Evolutionary conservation across 2,113 vertebrate species (phyloP), one percentile per base, ranked within the genome.

Genomic region (Acrocephalus kingi): DNA sequence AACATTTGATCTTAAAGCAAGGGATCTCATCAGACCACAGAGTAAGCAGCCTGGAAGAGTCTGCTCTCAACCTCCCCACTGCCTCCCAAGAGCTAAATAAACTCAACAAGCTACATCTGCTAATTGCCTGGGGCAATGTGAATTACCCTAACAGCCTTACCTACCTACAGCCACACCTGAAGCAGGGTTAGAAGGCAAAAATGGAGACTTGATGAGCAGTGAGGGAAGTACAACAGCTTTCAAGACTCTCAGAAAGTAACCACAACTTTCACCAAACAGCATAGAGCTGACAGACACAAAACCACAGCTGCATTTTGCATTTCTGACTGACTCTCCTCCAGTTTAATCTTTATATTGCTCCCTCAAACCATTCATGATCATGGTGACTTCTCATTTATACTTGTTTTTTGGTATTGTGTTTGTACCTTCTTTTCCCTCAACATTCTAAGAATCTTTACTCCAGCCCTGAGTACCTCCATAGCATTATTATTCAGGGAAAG

Each of bases 111-210:
- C 55, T 87, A 39, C 45, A 91, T 73, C 81, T 91, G 64, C 88
- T 94, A 85, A 93, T 73, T 85, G 94, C 82, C 21, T 8, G 66
- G 33, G 15, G 84, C 54, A 69, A 8, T 7, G 61, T 63, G 87
- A 93, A 92, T 80, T 84, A 87, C 76, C 63, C 82, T 13, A 9
- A 15, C 25, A 94, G 75, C 37, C 67, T 56, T 22, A 59, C 62
- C 80, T 73, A 59, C 78, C 83, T 67, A 41, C 49, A 95, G 87
- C 46, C 87, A 73, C 82, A 93, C 89, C 91, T 91, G 80, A 48
- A 83, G 73, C 8, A 4, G 46, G 8, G 16, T 45, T 35, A 72
- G 52, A 75, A 84, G 39, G 63, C 71, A 90, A 41, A 89, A 77
- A 33, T 1, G 8, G 48, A 71, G 76, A 33, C 16, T 39, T 31